Evolutionary conservation across 2,888 invertebrate genomes (phyloP).

Genomic region (Merodon equestris): DNA sequence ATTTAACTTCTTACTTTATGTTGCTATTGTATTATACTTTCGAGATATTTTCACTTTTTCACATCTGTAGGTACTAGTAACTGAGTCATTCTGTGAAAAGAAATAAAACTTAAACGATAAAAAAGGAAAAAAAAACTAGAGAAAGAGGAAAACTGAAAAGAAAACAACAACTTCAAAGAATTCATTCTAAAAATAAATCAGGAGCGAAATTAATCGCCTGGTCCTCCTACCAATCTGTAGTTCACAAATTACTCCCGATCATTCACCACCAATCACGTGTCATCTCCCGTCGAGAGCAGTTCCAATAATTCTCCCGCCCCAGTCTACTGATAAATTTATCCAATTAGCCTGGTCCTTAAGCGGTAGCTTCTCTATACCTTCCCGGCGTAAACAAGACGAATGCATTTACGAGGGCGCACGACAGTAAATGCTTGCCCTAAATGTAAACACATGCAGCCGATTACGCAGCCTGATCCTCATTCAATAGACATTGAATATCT

Average conservation of each 20-base stretch:
- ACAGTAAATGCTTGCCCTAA: slow-evolving; percentile 54
- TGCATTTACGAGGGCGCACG: slow-evolving; percentile 33
- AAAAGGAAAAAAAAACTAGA: neutral
- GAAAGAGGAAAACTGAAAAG: neutral
- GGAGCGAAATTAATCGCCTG: slow-evolving; percentile 25
- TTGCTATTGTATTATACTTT: too few relatives aligned
- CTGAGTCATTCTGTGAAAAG: slow-evolving; percentile 21
- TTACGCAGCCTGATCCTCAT: slow-evolving; percentile 23
- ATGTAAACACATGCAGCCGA: slow-evolving; percentile 46
- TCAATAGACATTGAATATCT: slow-evolving; percentile 38
- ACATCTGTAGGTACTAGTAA: neutral
- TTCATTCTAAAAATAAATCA: slow-evolving; percentile 28
- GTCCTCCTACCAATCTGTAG: slow-evolving; percentile 20
- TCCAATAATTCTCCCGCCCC: slow-evolving; percentile 51
- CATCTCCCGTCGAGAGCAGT: slow-evolving; percentile 56
- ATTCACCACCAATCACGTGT: slow-evolving; percentile 61
- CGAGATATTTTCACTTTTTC: too few relatives aligned
- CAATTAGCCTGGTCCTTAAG: slow-evolving; percentile 52
- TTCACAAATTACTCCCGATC: slow-evolving; percentile 50
- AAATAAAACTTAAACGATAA: neutral
- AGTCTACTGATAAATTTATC: slow-evolving; percentile 56
- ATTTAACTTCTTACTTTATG: too few relatives aligned
- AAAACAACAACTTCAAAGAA: slow-evolving; percentile 49
- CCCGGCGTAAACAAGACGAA: slow-evolving; percentile 42
- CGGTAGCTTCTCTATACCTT: slow-evolving; percentile 38